Conservation (phyloP, 30 jellyfish, hydroid and myxozoan species). For the Aurelia sp. region DNA sequence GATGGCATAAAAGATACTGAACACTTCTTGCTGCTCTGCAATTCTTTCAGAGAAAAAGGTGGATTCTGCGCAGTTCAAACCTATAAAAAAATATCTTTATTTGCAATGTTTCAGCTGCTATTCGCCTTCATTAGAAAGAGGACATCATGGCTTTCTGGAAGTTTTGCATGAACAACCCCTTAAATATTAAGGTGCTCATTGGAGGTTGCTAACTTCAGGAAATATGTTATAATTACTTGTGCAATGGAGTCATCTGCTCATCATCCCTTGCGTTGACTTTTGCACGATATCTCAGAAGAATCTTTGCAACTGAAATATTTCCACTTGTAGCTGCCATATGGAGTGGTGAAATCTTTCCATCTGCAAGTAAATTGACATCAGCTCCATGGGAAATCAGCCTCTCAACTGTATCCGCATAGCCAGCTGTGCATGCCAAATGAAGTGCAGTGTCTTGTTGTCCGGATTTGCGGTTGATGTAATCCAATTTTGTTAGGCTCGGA, state of each 20-base stretch:
- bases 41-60: no score
- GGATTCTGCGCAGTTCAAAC: no score
- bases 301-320: conserved; percentile 60
- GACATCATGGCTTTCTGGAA: no score
- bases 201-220: no score
- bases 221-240: conserved; percentile 52
- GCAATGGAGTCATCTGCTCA: conserved; percentile 91
- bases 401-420: conserved; percentile 79
- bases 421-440: conserved; percentile 95
- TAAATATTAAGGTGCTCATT: no score
- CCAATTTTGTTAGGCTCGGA: conserved; percentile 12
- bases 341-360: conserved; percentile 82
- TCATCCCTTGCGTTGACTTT: conserved; percentile 85
- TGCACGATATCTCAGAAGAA: conserved; percentile 63
- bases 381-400: conserved; percentile 89
- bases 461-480: conserved; percentile 61
- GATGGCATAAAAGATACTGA: no score
- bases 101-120: no score
- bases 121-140: no score
- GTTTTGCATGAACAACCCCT: no score
- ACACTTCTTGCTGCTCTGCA: no score
- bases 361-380: conserved; percentile 83
- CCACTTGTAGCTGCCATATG: conserved; percentile 97
- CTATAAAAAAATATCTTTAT: no score
- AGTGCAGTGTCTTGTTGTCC: conserved; percentile 85